Evolutionary conservation across 1,140 invertebrate genomes (phyloP).

Genomic region (Steinernema feltiae): DNA sequence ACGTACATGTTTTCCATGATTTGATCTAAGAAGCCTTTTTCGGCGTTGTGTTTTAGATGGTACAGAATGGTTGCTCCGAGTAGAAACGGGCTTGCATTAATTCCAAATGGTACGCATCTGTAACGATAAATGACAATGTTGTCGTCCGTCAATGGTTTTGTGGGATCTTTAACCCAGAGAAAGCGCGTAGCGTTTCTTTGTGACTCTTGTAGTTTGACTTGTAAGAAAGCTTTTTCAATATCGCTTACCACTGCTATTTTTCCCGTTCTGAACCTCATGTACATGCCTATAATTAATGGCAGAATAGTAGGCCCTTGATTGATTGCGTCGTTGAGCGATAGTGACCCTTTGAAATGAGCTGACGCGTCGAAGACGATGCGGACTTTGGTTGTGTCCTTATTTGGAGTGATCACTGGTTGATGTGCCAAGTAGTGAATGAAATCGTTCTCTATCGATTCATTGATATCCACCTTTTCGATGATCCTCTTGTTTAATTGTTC

Average conservation of each 20-base stretch:
- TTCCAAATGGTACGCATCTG: slow-evolving; percentile 29
- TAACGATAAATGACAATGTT: slow-evolving; percentile 24
- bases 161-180: slow-evolving; percentile 33
- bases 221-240: slow-evolving; percentile 37
- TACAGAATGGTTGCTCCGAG: slow-evolving; percentile 25
- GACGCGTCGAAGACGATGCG: slow-evolving; percentile 58
- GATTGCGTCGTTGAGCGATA: slow-evolving; percentile 56
- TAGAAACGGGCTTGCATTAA: slow-evolving; percentile 23
- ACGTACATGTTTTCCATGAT: slow-evolving; percentile 19
- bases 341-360: slow-evolving; percentile 37
- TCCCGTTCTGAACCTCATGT: slow-evolving; percentile 28
- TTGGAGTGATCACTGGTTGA: slow-evolving; percentile 56
- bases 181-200: slow-evolving; percentile 35
- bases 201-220: slow-evolving; percentile 28
- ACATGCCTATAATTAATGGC: slow-evolving; percentile 26
- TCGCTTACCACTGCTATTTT: slow-evolving; percentile 24
- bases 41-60: slow-evolving; percentile 16
- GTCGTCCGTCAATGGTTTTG: slow-evolving; percentile 13
- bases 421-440: slow-evolving; percentile 59
- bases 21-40: slow-evolving; percentile 2
- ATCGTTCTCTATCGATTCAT: background rate
- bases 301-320: slow-evolving; percentile 29
- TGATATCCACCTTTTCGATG: slow-evolving; percentile 17
- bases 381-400: slow-evolving; percentile 49
- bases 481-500: slow-evolving; percentile 20